Base-by-base conservation (phyloP, 1,140 invertebrate genomes). In the Cylas formicarius region DNA sequence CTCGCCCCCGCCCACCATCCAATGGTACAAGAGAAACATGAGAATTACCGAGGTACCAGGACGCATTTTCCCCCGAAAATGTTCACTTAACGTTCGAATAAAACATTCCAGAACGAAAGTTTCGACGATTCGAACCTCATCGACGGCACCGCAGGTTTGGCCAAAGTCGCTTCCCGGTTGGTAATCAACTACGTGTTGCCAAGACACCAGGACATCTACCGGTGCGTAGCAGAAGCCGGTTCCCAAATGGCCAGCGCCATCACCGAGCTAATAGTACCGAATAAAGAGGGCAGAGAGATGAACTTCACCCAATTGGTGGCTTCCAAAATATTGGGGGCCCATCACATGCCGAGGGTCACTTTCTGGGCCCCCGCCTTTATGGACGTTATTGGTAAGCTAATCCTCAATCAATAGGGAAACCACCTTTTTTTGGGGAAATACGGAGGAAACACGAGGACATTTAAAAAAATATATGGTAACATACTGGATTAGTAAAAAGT, bases 161-260 rank as follows among this genome's bases (percentile, higher is more conserved):
- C 74, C 1, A 72, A 74, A 11, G 70, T 81, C 1, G 65, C 69
- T 3, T 82, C 83, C 0, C 76, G 79, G 29, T 72, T 87, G 16
- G 73, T 82, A 8, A 66, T 86, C 35, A 73, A 76, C 37, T 76
- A 77, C 41, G 66, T 78, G 2, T 58, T 69, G 10, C 69, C 73
- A 10, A 67, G 72, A 2, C 75, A 81, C 46, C 65, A 72, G 44
- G 78, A 75, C 16, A 63, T 69, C 4, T 87, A 82, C 62, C 82
- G 79, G 8, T 91, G 87, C 56, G 72, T 84, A 1, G 85, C 80
- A 2, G 69, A 72, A n/a, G 68, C 77, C 16, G 78, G 77, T 1
- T 60, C 70, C 7, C 72, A 77, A 48, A 72, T 74, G 9, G 66
- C 73, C 7, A 69, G 60, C 3, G 68, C 69, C n/a, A 66, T 70